Evolutionary conservation across 1,140 invertebrate genomes (phyloP), one percentile per base, ranked within the genome.

Genomic region (Heliconius hewitsoni): DNA sequence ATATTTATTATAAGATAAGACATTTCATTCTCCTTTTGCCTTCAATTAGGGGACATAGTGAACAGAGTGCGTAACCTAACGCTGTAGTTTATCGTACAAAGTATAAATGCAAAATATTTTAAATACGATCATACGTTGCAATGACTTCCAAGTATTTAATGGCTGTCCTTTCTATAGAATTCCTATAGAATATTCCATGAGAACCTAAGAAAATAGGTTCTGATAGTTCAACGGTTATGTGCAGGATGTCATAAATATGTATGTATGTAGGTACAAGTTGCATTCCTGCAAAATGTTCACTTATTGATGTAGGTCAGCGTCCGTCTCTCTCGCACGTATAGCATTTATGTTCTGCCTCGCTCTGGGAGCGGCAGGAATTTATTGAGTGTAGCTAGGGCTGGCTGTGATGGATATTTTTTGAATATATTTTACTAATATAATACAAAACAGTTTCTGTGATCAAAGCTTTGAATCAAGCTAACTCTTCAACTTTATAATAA

Each of bases 341-440:
- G 60, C 60, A 13, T 18, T 66, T 30, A 9, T 66, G 23, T 23
- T 27, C 23, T 66, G 13, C 30, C 60, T 30, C 60, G 11, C 60
- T 66, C 60, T 66, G 60, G 60, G 60, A 66, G 60, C 60, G 60
- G 60, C 60, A 66, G 60, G 60, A 66, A 66, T 66, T 66, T 66
- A 66, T 66, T 30, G 60, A 66, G 60, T 66, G 27, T 27, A n/a
- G n/a, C 55, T 66, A 66, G 60, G 60, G 60, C 27, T 66, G 60
- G 11, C 60, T 66, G n/a, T 30, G 57, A 23, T 66, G 23, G 13
- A n/a, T 57, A 23, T 9, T 57, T 57, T 52, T 52, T 13, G 13
- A n/a, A 57, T 57, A 57, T 57, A 57, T 42, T 42, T 42, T 42
- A 13, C 9, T 42, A 42, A 42, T 42, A 11, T 42, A 42, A 30